These are phyloP conservation scores for Pyrochroa serraticornis DNA, from an alignment of 2,888 invertebrate species.

Conservation along the genomic window DNA sequence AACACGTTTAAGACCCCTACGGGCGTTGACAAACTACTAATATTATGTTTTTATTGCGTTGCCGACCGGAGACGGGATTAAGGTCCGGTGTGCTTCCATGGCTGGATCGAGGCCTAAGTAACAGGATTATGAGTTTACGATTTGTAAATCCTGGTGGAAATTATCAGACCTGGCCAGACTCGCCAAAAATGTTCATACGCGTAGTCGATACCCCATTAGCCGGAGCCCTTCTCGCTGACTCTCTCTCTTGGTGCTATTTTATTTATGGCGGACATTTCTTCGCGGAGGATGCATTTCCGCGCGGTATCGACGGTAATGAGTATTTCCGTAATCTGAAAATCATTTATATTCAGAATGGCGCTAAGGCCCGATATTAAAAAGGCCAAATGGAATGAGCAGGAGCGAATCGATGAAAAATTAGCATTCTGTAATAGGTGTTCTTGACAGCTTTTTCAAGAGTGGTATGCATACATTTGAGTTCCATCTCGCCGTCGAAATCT, in stretches of 20 bases:
- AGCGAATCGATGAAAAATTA: slow-evolving; percentile 37
- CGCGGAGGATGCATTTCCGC: too few species aligned
- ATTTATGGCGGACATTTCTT: too few species aligned
- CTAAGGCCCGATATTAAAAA: slow-evolving; percentile 25
- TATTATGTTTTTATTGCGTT: slow-evolving; percentile 32
- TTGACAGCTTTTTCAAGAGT: slow-evolving; percentile 35
- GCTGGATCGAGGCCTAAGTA: slow-evolving; percentile 30
- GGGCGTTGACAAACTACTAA: slow-evolving; percentile 26
- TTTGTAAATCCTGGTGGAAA: slow-evolving; percentile 33
- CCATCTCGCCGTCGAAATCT: slow-evolving; percentile 19
- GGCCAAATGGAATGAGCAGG: slow-evolving; percentile 30
- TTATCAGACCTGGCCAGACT: slow-evolving; percentile 24
- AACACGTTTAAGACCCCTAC: slow-evolving; percentile 19
- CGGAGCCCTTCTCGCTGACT: too few species aligned
- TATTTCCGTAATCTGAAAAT: slow-evolving; percentile 23
- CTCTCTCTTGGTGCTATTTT: too few species aligned
- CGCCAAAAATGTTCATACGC: slow-evolving; percentile 15
- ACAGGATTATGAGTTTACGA: slow-evolving; percentile 36
- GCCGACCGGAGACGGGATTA: slow-evolving; percentile 30
- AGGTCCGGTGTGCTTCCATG: slow-evolving; percentile 25
- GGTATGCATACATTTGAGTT: slow-evolving; percentile 31
- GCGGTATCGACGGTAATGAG: slow-evolving; percentile 3
- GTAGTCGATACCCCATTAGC: too few species aligned
- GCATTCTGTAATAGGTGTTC: slow-evolving; percentile 39
- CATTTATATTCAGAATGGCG: slow-evolving; percentile 27